A percentile compares a stretch with the other conserved stretches of the same genome.
These are phyloP conservation scores for Caenorhabditis inopinata DNA, from an alignment of 1,140 invertebrate species.

Conservation along the genomic window DNA sequence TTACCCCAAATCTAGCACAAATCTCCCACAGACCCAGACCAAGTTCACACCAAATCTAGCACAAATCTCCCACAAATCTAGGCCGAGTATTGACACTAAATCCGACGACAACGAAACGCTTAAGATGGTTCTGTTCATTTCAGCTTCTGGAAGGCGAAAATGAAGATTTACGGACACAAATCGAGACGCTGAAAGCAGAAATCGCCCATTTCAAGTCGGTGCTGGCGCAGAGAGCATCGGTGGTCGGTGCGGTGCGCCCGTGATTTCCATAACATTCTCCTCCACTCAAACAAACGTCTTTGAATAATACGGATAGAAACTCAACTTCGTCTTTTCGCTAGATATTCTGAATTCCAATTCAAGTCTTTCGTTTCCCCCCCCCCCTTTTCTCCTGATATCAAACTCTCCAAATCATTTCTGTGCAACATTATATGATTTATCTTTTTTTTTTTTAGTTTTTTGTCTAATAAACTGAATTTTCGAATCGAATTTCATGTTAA, in stretches of 20 bases:
- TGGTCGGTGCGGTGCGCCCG: neutral
- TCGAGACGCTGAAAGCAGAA: slow-evolving; percentile 57
- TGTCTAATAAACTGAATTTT: neutral
- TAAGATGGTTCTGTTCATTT: too few species aligned
- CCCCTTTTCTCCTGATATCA: neutral
- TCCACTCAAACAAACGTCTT: neutral
- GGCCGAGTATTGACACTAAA: too few species aligned
- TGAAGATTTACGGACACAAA: slow-evolving; percentile 56
- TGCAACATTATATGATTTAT: too few species aligned
- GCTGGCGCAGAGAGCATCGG: slow-evolving; percentile 51
- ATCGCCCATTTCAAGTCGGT: slow-evolving; percentile 59
- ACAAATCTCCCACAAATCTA: too few species aligned
- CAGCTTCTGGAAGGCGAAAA: slow-evolving; percentile 58
- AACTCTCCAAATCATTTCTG: neutral
- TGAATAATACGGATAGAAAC: slow-evolving; percentile 13
- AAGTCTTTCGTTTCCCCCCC: neutral
- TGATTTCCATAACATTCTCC: neutral
- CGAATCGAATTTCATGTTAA: too few species aligned
- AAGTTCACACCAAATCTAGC: too few species aligned
- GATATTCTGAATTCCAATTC: neutral
- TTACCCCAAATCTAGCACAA: too few species aligned
- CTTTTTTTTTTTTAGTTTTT: neutral
- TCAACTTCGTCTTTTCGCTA: neutral
- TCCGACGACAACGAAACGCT: too few species aligned
- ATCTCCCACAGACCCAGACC: too few species aligned